Conservation (phyloP, 2,113 vertebrate species). For the Merops nubicus region DNA sequence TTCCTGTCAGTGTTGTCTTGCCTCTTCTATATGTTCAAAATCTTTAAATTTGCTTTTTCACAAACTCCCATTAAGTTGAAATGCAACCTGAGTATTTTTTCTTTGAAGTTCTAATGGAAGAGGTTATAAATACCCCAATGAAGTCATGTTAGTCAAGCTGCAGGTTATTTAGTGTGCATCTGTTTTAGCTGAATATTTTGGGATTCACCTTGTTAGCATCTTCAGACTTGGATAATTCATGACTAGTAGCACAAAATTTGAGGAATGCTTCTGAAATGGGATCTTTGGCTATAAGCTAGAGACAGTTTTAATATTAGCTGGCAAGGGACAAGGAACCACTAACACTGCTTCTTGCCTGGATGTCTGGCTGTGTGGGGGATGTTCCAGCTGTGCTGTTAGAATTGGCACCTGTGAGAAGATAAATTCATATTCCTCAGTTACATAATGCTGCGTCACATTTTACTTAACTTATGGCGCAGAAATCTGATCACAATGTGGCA, state of each 20-base stretch:
- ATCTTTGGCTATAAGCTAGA: neutral
- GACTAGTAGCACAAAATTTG: neutral
- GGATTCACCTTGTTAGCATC: neutral
- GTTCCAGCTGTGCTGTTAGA: neutral
- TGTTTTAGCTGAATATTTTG: neutral
- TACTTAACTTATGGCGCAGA: neutral
- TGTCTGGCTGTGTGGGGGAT: neutral
- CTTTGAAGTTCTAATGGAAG: neutral
- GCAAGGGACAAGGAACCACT: neutral
- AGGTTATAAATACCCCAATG: neutral
- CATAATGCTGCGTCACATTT: neutral
- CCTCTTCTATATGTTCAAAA: too few species aligned
- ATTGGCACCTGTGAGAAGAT: neutral
- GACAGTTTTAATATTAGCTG: neutral
- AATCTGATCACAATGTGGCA: neutral
- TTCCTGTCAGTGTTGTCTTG: neutral
- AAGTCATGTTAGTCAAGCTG: neutral
- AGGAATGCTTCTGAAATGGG: neutral
- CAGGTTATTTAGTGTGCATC: neutral
- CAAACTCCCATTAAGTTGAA: neutral
- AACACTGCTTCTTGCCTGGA: neutral
- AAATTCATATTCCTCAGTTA: neutral
- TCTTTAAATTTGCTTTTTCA: too few species aligned
- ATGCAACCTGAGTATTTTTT: neutral
- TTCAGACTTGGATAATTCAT: neutral